Percentiles rank a stretch among this genome's conserved stretches.
phyloP scores from a whole-genome alignment of 2,797 vertebrate species.

The Hydrocynus forskahlii region DNA sequence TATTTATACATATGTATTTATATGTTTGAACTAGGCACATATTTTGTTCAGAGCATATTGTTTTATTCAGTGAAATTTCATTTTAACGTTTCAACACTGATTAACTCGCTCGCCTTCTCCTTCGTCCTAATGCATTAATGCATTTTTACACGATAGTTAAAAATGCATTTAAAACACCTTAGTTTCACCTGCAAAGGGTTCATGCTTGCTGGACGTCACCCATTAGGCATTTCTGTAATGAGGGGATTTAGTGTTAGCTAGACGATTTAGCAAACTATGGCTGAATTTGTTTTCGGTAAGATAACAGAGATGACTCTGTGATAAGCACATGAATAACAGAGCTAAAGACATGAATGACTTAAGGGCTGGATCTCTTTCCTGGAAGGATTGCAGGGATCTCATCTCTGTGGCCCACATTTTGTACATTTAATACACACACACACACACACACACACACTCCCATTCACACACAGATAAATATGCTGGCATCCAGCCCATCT shows the following conservation, averaged over 20 bases:
- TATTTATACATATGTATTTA: neutral
- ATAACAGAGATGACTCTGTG: neutral
- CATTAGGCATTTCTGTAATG: slow-evolving; percentile 8
- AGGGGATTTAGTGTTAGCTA: neutral
- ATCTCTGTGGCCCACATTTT: neutral
- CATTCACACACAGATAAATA: slow-evolving; percentile 42
- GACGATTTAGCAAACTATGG: neutral
- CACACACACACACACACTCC: neutral
- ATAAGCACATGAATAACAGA: neutral
- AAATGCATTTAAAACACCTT: neutral
- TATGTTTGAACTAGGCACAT: neutral
- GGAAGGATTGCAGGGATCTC: neutral
- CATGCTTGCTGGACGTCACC: neutral
- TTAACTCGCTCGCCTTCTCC: too few species aligned
- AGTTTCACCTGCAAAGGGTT: neutral
- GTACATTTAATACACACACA: neutral
- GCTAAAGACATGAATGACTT: slow-evolving; percentile 3
- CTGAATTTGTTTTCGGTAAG: slow-evolving; percentile 17
- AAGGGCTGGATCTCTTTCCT: neutral
- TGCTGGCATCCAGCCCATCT: slow-evolving; percentile 56
- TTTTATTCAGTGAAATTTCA: neutral
- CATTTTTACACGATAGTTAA: neutral
- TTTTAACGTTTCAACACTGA: neutral
- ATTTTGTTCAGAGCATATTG: neutral
- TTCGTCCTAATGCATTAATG: neutral